phyloP scores from a whole-genome alignment of 1,140 invertebrate genomes.

The Vollenhovia emeryi region DNA sequence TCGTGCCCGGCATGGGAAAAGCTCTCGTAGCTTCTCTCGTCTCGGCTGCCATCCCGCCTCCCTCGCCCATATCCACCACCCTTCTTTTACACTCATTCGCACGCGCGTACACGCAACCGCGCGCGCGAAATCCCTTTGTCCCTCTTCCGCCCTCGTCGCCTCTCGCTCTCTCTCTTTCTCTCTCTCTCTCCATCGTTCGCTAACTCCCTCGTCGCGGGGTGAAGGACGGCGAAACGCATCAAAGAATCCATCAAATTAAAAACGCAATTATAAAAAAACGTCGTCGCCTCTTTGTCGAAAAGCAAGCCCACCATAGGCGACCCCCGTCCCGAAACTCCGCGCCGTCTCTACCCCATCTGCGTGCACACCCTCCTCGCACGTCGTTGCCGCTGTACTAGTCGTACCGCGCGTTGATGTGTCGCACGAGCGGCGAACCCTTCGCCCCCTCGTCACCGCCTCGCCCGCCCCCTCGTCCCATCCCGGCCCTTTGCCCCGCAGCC shows the following conservation, averaged over 20 bases:
- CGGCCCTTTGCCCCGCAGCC: not conserved
- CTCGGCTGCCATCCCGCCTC: constrained; percentile 36
- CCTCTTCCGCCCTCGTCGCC: not conserved
- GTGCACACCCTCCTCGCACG: constrained; percentile 57
- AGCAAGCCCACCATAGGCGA: constrained; percentile 70
- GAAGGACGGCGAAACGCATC: constrained; percentile 75
- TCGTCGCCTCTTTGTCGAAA: constrained; percentile 80
- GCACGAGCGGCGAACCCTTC: constrained; percentile 63
- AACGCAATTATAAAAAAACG: constrained; percentile 84
- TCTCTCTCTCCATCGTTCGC: constrained; percentile 53
- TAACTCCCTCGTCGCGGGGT: constrained; percentile 54
- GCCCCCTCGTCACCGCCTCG: not conserved
- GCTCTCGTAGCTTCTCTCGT: constrained; percentile 62
- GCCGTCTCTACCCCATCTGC: constrained; percentile 32
- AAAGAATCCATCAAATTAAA: constrained; percentile 84
- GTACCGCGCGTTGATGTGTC: constrained; percentile 66
- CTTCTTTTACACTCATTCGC: constrained; percentile 49
- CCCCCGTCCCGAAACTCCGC: constrained; percentile 36
- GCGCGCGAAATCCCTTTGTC: constrained; percentile 21
- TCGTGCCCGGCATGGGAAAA: constrained; percentile 64
- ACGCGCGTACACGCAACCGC: constrained; percentile 36
- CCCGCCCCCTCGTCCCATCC: constrained; percentile 32
- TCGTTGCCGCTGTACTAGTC: constrained; percentile 61
- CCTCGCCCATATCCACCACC: constrained; percentile 28
- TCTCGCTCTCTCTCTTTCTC: constrained; percentile 28